Percentiles rank a stretch among this genome's conserved stretches.
Conservation (phyloP, 2,888 invertebrate genomes). For the Cerastis leucographa region DNA sequence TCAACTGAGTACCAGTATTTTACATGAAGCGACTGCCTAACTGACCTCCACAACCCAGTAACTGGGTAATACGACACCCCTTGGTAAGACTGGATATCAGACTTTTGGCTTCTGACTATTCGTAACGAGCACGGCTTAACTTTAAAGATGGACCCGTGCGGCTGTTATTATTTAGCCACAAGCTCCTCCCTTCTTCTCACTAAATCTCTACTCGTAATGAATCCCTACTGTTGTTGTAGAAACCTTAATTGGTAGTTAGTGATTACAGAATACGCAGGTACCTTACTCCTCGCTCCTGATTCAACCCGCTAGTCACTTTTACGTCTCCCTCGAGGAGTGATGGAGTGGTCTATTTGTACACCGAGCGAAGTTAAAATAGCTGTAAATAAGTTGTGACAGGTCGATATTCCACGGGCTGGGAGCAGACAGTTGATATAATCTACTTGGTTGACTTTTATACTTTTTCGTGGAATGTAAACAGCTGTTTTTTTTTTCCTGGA, state of each 20-base stretch:
- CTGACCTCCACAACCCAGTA: too few species aligned
- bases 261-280: slow-evolving; percentile 20
- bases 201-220: too few species aligned
- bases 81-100: too few species aligned
- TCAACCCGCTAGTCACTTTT: slow-evolving; percentile 46
- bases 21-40: too few species aligned
- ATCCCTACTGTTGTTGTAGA: neutral
- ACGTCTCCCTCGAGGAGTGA: slow-evolving; percentile 45
- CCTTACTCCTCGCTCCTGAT: slow-evolving; percentile 3
- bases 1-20: too few species aligned
- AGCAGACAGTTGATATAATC: slow-evolving; percentile 13
- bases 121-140: too few species aligned
- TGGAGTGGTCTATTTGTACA: slow-evolving; percentile 46
- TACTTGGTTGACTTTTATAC: slow-evolving; percentile 23
- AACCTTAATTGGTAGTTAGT: neutral
- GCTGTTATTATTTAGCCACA: too few species aligned
- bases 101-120: too few species aligned
- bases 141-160: too few species aligned
- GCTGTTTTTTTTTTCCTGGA: slow-evolving; percentile 8
- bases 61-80: too few species aligned
- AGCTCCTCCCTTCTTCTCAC: too few species aligned
- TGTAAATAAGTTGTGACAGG: slow-evolving; percentile 58
- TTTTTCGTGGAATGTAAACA: slow-evolving; percentile 34
- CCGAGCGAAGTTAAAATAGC: slow-evolving; percentile 49
- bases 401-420: slow-evolving; percentile 30